Percentiles rank a stretch among this genome's conserved stretches.
Evolutionary conservation across 2,113 vertebrate species (phyloP).

Genomic region (Mormyrus lacerda): DNA sequence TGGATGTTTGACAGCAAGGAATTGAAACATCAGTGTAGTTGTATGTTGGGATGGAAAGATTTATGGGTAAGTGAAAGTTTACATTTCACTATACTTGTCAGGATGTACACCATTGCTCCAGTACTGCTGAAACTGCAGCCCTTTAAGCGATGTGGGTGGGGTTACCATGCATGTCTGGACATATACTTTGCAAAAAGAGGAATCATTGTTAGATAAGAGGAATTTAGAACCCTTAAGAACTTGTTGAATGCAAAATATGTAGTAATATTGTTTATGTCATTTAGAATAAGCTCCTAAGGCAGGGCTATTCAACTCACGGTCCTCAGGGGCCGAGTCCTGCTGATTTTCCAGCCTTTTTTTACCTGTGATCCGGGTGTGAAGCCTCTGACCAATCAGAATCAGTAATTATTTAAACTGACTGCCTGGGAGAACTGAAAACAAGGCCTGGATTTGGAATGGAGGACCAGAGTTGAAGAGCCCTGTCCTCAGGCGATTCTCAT

Average conservation of each 20-base stretch:
- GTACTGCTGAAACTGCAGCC: not conserved
- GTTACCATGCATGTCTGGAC: not conserved
- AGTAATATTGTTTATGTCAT: not conserved
- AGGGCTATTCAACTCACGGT: too few relatives aligned
- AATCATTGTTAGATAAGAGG: not conserved
- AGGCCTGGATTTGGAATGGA: too few relatives aligned
- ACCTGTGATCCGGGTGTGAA: too few relatives aligned
- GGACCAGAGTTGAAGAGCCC: too few relatives aligned
- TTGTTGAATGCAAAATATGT: not conserved
- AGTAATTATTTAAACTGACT: too few relatives aligned
- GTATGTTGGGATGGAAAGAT: not conserved
- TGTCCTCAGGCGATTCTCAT: not conserved
- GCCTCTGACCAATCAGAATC: too few relatives aligned
- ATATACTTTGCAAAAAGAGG: not conserved
- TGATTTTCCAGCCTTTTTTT: too few relatives aligned
- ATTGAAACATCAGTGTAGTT: not conserved
- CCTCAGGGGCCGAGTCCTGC: too few relatives aligned
- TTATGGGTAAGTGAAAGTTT: not conserved
- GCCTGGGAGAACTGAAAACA: too few relatives aligned
- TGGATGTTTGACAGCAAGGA: not conserved
- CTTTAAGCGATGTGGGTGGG: not conserved
- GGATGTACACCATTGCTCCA: not conserved
- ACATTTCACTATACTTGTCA: not conserved
- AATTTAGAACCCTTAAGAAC: not conserved
- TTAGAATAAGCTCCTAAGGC: not conserved